Percentiles rank a stretch among this genome's conserved stretches.
Evolutionary conservation across 2,797 vertebrate genomes (phyloP).

Genomic region (Muscicapa striata): DNA sequence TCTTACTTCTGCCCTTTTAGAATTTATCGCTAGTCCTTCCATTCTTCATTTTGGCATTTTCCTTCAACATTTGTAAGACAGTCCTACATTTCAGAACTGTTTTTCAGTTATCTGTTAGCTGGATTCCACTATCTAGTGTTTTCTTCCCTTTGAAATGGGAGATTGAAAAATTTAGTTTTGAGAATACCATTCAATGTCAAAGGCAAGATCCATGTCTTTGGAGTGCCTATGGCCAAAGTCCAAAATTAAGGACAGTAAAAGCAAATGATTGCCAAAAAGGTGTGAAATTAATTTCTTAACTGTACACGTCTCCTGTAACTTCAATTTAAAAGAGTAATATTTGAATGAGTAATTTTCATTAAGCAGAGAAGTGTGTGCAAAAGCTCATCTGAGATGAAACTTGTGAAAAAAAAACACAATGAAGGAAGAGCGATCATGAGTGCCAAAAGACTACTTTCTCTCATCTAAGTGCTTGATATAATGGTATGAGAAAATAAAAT

Average conservation of each 20-base stretch:
- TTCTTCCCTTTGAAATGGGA: slow-evolving; percentile 31
- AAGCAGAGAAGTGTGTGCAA: not conserved
- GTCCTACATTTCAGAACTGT: slow-evolving; percentile 1
- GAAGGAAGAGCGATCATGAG: not conserved
- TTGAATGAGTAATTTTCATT: slow-evolving; percentile 28
- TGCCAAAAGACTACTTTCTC: not conserved
- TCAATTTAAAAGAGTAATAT: slow-evolving; percentile 13
- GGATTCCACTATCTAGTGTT: not conserved
- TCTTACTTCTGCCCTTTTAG: slow-evolving; percentile 34
- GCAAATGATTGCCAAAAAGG: slow-evolving; percentile 16
- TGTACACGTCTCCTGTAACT: not conserved
- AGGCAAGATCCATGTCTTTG: not conserved
- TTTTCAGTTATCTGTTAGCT: slow-evolving; percentile 26
- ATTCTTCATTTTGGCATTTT: slow-evolving; percentile 12
- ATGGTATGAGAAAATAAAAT: not conserved
- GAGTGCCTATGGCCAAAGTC: not conserved
- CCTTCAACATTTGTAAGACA: not conserved
- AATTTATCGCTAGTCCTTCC: slow-evolving; percentile 15
- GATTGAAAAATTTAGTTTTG: not conserved
- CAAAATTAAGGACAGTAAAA: slow-evolving; percentile 17
- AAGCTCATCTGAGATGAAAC: not conserved
- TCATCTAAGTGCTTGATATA: not conserved
- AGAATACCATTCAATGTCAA: not conserved
- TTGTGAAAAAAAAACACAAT: not conserved
- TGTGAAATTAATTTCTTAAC: slow-evolving; percentile 40